Conservation (phyloP, 1,140 invertebrate genomes). For the Sarcophaga peregrina region DNA sequence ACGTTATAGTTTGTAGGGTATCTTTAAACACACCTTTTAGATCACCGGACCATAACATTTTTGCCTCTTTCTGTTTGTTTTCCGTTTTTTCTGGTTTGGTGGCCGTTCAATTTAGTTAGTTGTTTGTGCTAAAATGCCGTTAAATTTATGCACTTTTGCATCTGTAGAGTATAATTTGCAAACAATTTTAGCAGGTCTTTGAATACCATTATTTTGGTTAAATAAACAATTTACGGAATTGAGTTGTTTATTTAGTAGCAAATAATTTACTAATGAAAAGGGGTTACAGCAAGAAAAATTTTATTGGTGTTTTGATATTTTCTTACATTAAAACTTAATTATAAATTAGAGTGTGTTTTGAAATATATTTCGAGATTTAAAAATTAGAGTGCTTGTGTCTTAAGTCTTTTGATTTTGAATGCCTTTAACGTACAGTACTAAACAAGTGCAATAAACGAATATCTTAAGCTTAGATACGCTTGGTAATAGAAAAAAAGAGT, state of each 20-base stretch:
- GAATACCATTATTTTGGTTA: not conserved
- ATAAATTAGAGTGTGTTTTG: too few species aligned
- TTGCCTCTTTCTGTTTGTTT: not conserved
- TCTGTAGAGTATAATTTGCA: not conserved
- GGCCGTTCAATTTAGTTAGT: not conserved
- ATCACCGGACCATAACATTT: constrained; percentile 11
- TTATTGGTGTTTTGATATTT: too few species aligned
- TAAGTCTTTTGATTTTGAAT: too few species aligned
- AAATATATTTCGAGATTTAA: too few species aligned
- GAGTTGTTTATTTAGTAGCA: not conserved
- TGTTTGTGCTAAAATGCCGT: constrained; percentile 5
- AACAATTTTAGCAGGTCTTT: not conserved
- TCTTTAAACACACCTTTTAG: not conserved
- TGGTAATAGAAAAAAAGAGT: too few species aligned
- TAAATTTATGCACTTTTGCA: constrained; percentile 19
- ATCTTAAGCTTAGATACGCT: too few species aligned
- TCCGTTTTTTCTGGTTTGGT: not conserved
- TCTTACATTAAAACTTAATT: too few species aligned
- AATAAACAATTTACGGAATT: not conserved
- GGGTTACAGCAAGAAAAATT: too few species aligned
- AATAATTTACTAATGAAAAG: not conserved
- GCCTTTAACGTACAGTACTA: too few species aligned
- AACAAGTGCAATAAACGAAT: too few species aligned
- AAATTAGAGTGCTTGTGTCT: too few species aligned
- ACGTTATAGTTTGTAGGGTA: too few species aligned